Evolutionary conservation across 1,140 invertebrate genomes (phyloP).

Genomic region (Wiebesia pumilae): DNA sequence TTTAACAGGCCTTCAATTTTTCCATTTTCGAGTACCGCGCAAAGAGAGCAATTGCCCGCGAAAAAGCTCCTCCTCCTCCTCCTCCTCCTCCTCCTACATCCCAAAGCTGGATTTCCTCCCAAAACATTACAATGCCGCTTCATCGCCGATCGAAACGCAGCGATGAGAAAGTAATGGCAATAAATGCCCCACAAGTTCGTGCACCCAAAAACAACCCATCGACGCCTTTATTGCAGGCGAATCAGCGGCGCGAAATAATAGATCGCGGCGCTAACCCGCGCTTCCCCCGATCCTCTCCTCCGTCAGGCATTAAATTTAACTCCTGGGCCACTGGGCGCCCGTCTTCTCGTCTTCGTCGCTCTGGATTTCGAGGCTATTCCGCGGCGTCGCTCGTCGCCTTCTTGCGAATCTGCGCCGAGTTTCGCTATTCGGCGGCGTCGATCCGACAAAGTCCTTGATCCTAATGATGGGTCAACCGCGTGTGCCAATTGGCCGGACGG

Average conservation of each 20-base stretch:
- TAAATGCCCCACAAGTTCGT: too few relatives aligned
- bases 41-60: too few relatives aligned
- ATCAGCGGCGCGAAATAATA: not conserved
- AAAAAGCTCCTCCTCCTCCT: too few relatives aligned
- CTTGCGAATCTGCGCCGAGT: conserved; percentile 12
- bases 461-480: conserved; percentile 67
- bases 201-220: not conserved
- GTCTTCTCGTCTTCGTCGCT: conserved; percentile 10
- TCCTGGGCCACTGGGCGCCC: conserved; percentile 28
- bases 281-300: not conserved
- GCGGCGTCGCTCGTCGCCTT: not conserved
- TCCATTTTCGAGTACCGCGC: too few relatives aligned
- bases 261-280: conserved; percentile 3
- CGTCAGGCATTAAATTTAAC: conserved; percentile 47
- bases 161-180: not conserved
- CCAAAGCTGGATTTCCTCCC: too few relatives aligned
- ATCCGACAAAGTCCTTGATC: conserved; percentile 64
- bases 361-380: conserved; percentile 49
- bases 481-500: conserved; percentile 63
- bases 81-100: too few relatives aligned
- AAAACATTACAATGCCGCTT: not conserved
- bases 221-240: not conserved
- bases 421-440: not conserved
- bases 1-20: too few relatives aligned
- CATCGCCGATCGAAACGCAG: not conserved